Evolutionary conservation across 1,140 invertebrate genomes (phyloP), one percentile per base, ranked within the genome.

Genomic region (Diprion similis): DNA sequence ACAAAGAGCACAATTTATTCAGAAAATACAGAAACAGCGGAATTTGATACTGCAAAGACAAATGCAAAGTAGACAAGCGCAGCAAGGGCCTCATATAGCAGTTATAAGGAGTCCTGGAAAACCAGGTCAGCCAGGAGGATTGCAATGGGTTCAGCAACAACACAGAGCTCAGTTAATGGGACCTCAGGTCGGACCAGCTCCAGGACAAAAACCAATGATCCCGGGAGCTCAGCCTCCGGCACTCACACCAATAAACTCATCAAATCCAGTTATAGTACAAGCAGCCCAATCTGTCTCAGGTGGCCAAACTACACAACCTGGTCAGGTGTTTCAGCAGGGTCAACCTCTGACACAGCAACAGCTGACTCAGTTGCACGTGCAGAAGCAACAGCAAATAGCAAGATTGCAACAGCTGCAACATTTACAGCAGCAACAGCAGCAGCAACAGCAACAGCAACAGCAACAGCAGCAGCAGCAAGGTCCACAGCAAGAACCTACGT

Each of bases 1-100:
- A 71, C 94, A 95, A 77, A 89, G 93, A 46, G 92, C 93, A 4
- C 89, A 94, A 80, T 95, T 95, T 78, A 92, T 95, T 0, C 91
- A 94, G 8, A 94, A 94, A 79, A 85, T 95, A 51, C 93, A 94
- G 78, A 93, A 93, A 78, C 90, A 93, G 68, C 87, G 92, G 66
- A 91, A 91, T 74, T 82, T 93, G 6, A 71, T 89, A 8, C 78
- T 91, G 47, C 90, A 91, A 73, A 85, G 89, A 7, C 87, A 90
- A 45, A 84, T 90, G 83, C 86, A 91, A 66, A 88, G 86, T 45
- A 87, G 88, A 37, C 89, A 90, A 74, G 83, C 84, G 0, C 85
- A 89, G n/a, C 88, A 89, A 15, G 87, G 87, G 1, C 84, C 89
- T 0, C 89, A 90, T 8, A 89, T 89, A 48, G 88, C 89, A 1